Evolutionary conservation across 2,888 invertebrate species (phyloP).

Genomic region (Micropterix aruncella): DNA sequence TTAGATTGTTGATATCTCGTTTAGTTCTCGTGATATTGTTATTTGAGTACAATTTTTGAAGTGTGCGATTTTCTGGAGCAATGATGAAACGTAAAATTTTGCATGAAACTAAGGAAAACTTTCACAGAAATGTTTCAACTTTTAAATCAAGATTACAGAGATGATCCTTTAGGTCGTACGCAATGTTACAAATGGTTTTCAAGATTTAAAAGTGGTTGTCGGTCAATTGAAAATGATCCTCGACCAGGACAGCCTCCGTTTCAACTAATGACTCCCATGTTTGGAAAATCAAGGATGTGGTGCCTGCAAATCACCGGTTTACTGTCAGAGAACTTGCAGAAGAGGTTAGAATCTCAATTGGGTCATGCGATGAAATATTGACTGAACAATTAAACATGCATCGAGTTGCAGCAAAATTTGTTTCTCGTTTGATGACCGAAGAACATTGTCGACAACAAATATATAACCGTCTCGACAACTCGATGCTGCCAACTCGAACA

Average conservation of each 20-base stretch:
- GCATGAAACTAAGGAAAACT: not conserved
- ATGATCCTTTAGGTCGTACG: not conserved
- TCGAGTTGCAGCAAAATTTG: too few species aligned
- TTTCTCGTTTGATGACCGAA: too few species aligned
- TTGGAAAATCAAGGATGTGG: not conserved
- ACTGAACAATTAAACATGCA: not conserved
- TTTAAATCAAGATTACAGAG: not conserved
- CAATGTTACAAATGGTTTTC: conserved; percentile 1
- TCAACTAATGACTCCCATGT: not conserved
- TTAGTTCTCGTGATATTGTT: not conserved
- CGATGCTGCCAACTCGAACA: too few species aligned
- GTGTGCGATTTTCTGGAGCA: not conserved
- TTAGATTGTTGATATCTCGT: not conserved
- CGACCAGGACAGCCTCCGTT: not conserved
- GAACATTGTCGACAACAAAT: too few species aligned
- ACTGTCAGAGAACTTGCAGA: not conserved
- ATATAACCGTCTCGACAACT: too few species aligned
- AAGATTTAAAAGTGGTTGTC: conserved; percentile 1
- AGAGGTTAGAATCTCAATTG: not conserved
- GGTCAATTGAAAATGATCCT: not conserved
- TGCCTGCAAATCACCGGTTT: not conserved
- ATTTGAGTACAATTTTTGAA: not conserved
- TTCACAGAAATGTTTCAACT: not conserved
- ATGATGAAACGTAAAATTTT: not conserved
- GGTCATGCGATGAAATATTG: not conserved